Percentiles rank a stretch among this genome's conserved stretches.
These are phyloP conservation scores for Drosophila aldrichi DNA, from an alignment of 2,888 invertebrate species.

Conservation along the genomic window DNA sequence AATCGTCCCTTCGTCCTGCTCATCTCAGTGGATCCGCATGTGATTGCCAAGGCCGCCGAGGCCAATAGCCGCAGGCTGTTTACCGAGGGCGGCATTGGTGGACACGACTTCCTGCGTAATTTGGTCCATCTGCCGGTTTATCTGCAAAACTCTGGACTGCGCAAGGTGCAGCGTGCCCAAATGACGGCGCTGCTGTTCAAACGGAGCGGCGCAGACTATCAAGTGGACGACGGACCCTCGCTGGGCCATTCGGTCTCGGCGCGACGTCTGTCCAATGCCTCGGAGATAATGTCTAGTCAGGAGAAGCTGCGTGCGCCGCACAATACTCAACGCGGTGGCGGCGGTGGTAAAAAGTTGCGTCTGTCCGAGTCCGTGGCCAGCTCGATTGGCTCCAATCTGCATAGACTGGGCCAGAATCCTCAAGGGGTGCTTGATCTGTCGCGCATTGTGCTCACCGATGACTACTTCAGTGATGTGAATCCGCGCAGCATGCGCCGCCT, in stretches of 20 bases:
- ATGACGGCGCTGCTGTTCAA: slow-evolving; percentile 88
- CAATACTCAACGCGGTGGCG: slow-evolving; percentile 86
- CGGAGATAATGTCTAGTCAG: slow-evolving; percentile 92
- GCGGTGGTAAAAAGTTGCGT: slow-evolving; percentile 90
- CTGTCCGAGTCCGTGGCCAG: slow-evolving; percentile 96
- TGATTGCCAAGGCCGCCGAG: slow-evolving; percentile 98
- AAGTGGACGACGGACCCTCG: slow-evolving; percentile 82
- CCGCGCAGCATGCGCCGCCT: slow-evolving; percentile 97
- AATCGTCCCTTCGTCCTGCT: slow-evolving; percentile 98
- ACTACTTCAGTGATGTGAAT: slow-evolving; percentile 99
- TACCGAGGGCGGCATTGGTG: slow-evolving; percentile 94
- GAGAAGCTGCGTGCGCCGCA: slow-evolving; percentile 88
- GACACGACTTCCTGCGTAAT: slow-evolving; percentile 97
- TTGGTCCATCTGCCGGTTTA: slow-evolving; percentile 99
- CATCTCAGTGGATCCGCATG: slow-evolving; percentile 98
- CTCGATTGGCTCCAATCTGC: slow-evolving; percentile 94
- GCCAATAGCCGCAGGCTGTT: slow-evolving; percentile 94
- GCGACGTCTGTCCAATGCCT: slow-evolving; percentile 91
- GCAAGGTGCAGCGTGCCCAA: slow-evolving; percentile 94
- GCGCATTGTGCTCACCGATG: slow-evolving; percentile 96
- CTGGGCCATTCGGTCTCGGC: slow-evolving; percentile 88
- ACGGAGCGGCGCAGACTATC: slow-evolving; percentile 83
- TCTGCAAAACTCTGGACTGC: slow-evolving; percentile 97
- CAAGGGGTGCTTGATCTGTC: slow-evolving; percentile 86
- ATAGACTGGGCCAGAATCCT: slow-evolving; percentile 90